Evolutionary conservation across 2,888 invertebrate species (phyloP).

Genomic region (Liopterus haemorrhoidalis): DNA sequence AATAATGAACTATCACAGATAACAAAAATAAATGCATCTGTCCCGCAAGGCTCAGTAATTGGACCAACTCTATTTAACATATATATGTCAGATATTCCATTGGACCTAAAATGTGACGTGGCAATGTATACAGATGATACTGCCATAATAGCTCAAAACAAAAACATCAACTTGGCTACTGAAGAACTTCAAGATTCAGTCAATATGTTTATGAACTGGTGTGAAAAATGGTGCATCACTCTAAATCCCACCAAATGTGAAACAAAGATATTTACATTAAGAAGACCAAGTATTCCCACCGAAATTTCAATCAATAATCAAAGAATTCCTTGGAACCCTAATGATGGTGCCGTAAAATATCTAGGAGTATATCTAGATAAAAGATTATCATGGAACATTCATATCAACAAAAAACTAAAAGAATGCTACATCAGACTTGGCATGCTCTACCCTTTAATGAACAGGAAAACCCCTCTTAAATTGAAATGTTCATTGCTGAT

Average conservation of each 20-base stretch:
- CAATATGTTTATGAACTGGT: neutral
- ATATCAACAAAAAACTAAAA: no score
- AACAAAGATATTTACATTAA: slow-evolving; percentile 3
- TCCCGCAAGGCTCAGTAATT: slow-evolving; percentile 3
- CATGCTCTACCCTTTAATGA: no score
- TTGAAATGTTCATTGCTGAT: no score
- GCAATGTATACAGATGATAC: slow-evolving; percentile 35
- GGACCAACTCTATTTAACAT: slow-evolving; percentile 5
- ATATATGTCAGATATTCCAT: neutral
- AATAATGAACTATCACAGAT: slow-evolving; percentile 12
- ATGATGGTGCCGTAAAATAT: no score
- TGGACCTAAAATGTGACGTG: slow-evolving; percentile 36
- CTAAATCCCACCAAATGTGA: neutral
- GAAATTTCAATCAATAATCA: no score
- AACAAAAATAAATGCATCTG: neutral
- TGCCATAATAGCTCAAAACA: slow-evolving; percentile 7
- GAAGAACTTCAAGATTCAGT: neutral
- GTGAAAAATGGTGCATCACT: slow-evolving; percentile 1
- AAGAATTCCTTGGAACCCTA: no score
- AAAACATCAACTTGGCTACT: slow-evolving; percentile 5
- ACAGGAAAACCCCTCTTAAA: no score
- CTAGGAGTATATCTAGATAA: no score
- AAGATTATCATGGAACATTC: no score
- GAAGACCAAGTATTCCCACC: no score
- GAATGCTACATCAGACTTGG: no score